Evolutionary conservation across 2,797 vertebrate genomes (phyloP).

Genomic region (Lemur catta): DNA sequence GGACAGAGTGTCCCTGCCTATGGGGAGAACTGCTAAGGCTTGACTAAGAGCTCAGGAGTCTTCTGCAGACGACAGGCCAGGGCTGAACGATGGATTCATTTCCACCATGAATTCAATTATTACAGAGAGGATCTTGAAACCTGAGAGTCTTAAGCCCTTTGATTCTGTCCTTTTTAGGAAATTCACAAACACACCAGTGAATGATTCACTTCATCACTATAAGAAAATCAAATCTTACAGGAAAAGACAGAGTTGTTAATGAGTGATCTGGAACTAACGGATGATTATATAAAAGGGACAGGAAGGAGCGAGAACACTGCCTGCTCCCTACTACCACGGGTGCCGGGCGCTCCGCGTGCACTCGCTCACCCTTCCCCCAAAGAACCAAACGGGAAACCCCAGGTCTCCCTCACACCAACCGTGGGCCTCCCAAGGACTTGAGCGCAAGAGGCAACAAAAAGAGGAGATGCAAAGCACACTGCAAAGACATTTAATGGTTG

Average conservation of each 20-base stretch:
- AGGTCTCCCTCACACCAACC: not conserved
- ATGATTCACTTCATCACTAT: not conserved
- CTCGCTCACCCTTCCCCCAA: rapidly evolving
- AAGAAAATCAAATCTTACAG: not conserved
- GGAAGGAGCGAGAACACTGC: rapidly evolving
- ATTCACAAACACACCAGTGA: not conserved
- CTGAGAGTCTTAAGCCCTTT: not conserved
- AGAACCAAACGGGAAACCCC: not conserved
- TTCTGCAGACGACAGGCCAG: not conserved
- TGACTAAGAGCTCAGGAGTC: not conserved
- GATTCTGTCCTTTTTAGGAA: not conserved
- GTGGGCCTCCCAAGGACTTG: no score
- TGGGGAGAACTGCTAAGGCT: not conserved
- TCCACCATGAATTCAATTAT: not conserved
- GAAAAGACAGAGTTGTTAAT: not conserved
- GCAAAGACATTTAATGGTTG: not conserved
- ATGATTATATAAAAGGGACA: not conserved
- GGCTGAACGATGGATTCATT: rapidly evolving
- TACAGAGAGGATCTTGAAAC: not conserved
- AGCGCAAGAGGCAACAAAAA: no score
- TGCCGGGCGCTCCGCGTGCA: not conserved
- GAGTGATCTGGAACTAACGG: not conserved
- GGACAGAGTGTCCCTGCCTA: not conserved
- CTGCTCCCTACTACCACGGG: rapidly evolving
- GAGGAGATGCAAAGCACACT: rapidly evolving